Evolutionary conservation across 2,113 vertebrate species (phyloP).

Genomic region (Trogon surrucura): DNA sequence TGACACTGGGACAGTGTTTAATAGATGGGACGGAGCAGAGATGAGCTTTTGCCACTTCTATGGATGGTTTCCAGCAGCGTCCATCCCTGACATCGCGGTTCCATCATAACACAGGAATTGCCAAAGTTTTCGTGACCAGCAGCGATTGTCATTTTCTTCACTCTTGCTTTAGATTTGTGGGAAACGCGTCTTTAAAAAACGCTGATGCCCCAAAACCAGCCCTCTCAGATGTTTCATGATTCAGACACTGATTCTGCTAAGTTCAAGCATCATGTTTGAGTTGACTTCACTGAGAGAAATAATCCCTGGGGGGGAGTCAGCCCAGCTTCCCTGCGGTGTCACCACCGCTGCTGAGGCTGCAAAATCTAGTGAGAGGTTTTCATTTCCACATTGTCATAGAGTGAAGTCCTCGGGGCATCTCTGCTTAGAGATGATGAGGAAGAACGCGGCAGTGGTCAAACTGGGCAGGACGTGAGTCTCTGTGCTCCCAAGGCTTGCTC

Average conservation of each 20-base stretch:
- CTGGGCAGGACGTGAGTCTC: neutral
- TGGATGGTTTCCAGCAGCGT: neutral
- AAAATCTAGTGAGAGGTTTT: neutral
- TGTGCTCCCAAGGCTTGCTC: neutral
- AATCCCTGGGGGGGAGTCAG: neutral
- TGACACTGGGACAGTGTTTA: neutral
- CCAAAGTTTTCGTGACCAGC: neutral
- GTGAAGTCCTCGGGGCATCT: neutral
- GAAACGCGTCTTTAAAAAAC: neutral
- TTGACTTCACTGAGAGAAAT: neutral
- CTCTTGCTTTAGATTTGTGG: neutral
- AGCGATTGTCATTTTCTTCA: neutral
- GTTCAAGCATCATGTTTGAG: neutral
- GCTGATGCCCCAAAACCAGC: neutral
- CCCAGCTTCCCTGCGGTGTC: neutral
- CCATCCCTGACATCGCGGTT: rapidly evolving
- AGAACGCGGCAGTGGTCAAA: neutral
- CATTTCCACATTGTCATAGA: neutral
- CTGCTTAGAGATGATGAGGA: neutral
- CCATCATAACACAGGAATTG: neutral
- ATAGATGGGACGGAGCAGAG: neutral
- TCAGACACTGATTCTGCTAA: neutral
- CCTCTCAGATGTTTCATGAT: neutral
- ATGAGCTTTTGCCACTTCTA: neutral
- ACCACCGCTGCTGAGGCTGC: neutral